Base-by-base conservation (phyloP, 37 sponge, comb jelly and placozoan genomes). In the Hexactinellida sp. region DNA sequence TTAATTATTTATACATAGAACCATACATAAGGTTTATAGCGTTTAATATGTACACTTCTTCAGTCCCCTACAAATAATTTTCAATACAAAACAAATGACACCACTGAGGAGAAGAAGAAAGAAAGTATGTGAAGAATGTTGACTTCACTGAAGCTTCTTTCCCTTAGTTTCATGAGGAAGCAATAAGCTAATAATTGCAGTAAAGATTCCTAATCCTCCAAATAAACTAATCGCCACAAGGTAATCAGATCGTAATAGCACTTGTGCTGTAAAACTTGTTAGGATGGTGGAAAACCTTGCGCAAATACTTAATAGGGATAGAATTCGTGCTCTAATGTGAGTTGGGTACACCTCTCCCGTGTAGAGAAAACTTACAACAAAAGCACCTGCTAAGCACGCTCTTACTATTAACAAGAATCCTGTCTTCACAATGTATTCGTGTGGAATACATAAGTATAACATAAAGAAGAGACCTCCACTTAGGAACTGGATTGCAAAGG, bases 281-380 rank as follows among this genome's bases (percentile, higher is more conserved):
- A 63, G 76, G 3, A 63, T 63, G 34, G 76, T 32, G 21, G 76
- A 10, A 28, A 63, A 32, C 13, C 76, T 63, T 32, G 76, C 76
- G 76, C 3, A 63, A 63, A n/a, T 63, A 63, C 76, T 63, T 23
- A 63, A 63, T 3, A 63, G 5, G 3, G 76, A 10, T 10, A 63
- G 34, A 25, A 63, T n/a, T 7, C 76, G 3, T 25, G 76, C 76
- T 28, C 76, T 10, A 7, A 63, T n/a, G 76, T 63, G 34, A 28
- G 76, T 63, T 63, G 76, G 76, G 13, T 63, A 63, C 28, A 63
- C 76, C 13, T 63, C 76, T 63, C 76, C 76, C 13, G 76, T 63
- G 76, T 63, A 63, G 76, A 63, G 76, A n/a, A 63, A 63, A 21
- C 32, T 7, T 23, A 63, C 76, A n/a, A 25, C 30, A n/a, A 63